Evolutionary conservation across 2,888 invertebrate genomes (phyloP), one percentile per base, ranked within the genome.

Genomic region (Labia minor): DNA sequence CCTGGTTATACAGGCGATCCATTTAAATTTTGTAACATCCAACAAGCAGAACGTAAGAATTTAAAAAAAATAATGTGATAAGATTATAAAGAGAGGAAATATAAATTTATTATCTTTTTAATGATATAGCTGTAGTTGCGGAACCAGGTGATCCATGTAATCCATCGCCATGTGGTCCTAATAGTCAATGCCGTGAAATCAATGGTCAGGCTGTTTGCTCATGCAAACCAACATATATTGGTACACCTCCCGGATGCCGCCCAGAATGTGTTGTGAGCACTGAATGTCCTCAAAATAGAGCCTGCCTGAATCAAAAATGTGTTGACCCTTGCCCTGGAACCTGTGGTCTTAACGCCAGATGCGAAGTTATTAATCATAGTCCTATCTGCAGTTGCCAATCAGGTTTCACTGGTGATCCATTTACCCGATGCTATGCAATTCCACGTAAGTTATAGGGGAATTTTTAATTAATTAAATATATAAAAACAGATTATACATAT

Each of bases 331-430:
- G 89, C 74, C 81, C 84, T 8, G 88, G 87, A 68, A 83, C 86
- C 20, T 89, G 88, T 74, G 89, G 88, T 14, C 80, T 83, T 64
- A 85, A 85, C 74, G 86, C 90, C 6, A 80, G 85, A 67, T 90
- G 90, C 74, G 85, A 85, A 78, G 88, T 89, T n/a, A 84, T 87
- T 2, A 88, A 88, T 73, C 90, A 90, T 73, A 83, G 84, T 73
- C 88, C 90, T 8, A 85, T 86, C 71, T 90, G 90, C 73, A 81
- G 84, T 66, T 89, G 89, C 73, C 80, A 84, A 37, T 81, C 82
- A 64, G 84, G 83, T 33, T 86, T 82, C 73, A 81, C 84, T 61
- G 89, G 89, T 64, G 84, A 84, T 77, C 87, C 88, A n/a, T 79
- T 79, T 74, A 73, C 73, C 61, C 72, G 74, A 69, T 77, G 77